Evolutionary conservation across 2,113 vertebrate genomes (phyloP), one percentile per base, ranked within the genome.

Genomic region (Semnornis frantzii): DNA sequence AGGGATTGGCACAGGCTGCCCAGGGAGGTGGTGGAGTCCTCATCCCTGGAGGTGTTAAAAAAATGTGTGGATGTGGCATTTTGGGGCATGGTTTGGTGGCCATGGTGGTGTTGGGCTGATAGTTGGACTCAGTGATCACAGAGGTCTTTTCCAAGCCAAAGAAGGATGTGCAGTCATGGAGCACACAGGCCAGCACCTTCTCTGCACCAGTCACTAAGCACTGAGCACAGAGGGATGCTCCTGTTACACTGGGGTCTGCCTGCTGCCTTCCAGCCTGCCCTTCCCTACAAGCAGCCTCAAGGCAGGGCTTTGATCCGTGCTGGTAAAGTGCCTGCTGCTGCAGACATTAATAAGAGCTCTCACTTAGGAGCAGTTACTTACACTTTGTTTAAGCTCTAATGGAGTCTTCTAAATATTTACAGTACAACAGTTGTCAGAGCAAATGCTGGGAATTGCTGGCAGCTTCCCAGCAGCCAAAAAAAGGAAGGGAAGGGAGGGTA

Each of bases 391-490:
- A 97, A 98, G 97, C 94, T 96, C 77, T 95, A 96, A 97, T 97
- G 96, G 95, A 97, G 96, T 98, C 93, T 79, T 98, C 90, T 96
- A 98, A 98, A 98, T 98, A 98, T 98, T 98, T 98, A 98, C 68
- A 97, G 69, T 82, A 97, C 92, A 97, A 91, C 69, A 96, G 96
- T 98, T 98, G 96, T 96, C 92, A 95, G 94, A 97, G 92, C 90
- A 93, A 97, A 97, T 96, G 82, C 94, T 97, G 94, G 90, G 96
- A 96, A 91, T 85, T 82, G 82, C 88, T 96, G 96, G 94, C 95
- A 93, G 66, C 55, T 72, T 93, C 78, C 87, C 95, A 97, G 74
- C 21, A 95, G 33, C 24, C 13, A 62, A 71, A 55, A 37, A 28
- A n/a, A 44, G 9, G 24, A 33, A 10, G 18, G 19, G 13, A 15